Percentiles rank a stretch among this genome's conserved stretches.
phyloP scores from a whole-genome alignment of 2,797 vertebrate species.

The Tamandua tetradactyla region DNA sequence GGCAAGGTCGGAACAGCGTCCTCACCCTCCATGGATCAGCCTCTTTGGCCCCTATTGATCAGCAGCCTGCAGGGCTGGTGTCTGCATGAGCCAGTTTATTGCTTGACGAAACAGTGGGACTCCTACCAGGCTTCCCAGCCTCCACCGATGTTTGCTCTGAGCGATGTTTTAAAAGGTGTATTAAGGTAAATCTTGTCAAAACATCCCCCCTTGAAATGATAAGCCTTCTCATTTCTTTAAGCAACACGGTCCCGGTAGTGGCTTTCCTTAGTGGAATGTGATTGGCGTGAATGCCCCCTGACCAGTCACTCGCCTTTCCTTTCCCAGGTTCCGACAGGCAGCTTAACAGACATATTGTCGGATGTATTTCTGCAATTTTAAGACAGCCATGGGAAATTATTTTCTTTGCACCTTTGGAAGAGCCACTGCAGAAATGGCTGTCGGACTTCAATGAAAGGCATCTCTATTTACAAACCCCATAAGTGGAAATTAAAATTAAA shows the following conservation, averaged over 20 bases:
- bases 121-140: rapidly evolving
- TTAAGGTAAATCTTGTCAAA: background rate
- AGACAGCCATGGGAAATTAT: background rate
- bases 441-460: background rate
- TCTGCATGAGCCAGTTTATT: background rate
- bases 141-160: rapidly evolving
- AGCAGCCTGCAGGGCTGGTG: rapidly evolving
- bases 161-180: background rate
- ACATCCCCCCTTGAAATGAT: background rate
- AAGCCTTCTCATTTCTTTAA: background rate
- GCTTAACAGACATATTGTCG: background rate
- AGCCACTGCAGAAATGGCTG: constrained; percentile 34
- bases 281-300: rapidly evolving
- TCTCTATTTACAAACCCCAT: constrained; percentile 42
- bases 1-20: background rate
- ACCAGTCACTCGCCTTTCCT: background rate
- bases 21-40: rapidly evolving
- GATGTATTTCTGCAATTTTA: background rate
- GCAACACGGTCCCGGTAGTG: rapidly evolving
- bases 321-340: background rate
- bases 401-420: constrained; percentile 42
- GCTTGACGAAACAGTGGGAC: background rate
- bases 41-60: background rate
- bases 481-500: constrained; percentile 28
- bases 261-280: background rate